Base-by-base conservation (phyloP, 2,113 vertebrate species). In the Tachuris rubrigastra region DNA sequence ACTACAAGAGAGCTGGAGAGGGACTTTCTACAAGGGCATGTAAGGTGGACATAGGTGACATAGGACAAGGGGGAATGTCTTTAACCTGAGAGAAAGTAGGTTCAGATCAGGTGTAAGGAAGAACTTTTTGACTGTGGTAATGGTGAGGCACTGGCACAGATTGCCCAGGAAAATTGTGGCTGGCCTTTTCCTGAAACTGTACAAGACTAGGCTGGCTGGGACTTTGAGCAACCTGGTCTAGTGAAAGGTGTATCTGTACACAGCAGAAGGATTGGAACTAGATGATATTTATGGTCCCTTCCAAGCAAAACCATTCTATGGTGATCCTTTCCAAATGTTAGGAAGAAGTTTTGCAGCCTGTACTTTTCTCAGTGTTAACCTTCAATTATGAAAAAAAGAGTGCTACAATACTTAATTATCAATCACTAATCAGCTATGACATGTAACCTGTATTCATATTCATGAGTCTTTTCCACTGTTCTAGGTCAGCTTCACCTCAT, bases 361-460 rank as follows among this genome's bases (percentile, higher is more conserved):
- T 27, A 63, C 23, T 85, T 73, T 80, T 90, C 44, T 58, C 62
- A 52, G 6, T 20, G 10, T 60, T 81, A 78, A 7, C 4, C 35
- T 81, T 91, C 75, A 85, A 85, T 79, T 87, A 12, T 18, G 12
- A 24, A 82, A 42, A 42, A 83, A 93, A 82, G 5, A 59, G 8
- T 37, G 22, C 20, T 66, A n/a, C 14, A 37, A 46, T 53, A 46
- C 73, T 87, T 88, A 74, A 94, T 94, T 72, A 86, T 89, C 60
- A 92, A 21, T 95, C 88, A 90, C 59, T 95, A 93, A 95, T 96
- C 69, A 91, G 23, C 73, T 76, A 14, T 62, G 94, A 78, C 84
- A 71, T 59, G 15, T 14, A 79, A 86, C 93, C 84, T 89, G 41
- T 85, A 83, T 93, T 95, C 86, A 92, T 90, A 85, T 92, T 94